phyloP scores from a whole-genome alignment of 1,140 invertebrate genomes.

The Dreissena polymorpha region DNA sequence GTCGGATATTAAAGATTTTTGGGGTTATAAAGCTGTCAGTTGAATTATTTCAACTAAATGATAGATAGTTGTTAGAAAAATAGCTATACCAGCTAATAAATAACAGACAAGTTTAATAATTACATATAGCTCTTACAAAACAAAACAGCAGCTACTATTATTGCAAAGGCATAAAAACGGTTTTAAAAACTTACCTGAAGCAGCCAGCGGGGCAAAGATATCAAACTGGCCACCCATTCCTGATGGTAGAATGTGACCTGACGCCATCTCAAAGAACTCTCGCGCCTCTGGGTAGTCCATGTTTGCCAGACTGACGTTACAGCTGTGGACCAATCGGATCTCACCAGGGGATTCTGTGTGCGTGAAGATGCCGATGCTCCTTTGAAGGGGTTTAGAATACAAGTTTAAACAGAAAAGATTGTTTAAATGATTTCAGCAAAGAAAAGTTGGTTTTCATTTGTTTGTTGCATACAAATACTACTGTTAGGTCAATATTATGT shows the following conservation, averaged over 20 bases:
- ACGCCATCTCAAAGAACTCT: slow-evolving; percentile 73
- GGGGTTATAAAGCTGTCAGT: too few relatives aligned
- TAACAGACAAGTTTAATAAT: too few relatives aligned
- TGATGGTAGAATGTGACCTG: slow-evolving; percentile 64
- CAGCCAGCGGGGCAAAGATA: slow-evolving; percentile 73
- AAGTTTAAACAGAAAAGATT: too few relatives aligned
- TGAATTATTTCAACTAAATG: too few relatives aligned
- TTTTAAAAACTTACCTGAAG: slow-evolving; percentile 66
- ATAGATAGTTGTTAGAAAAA: too few relatives aligned
- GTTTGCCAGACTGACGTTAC: slow-evolving; percentile 69
- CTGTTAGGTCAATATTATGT: too few relatives aligned
- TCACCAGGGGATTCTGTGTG: slow-evolving; percentile 73
- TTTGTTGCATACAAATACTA: too few relatives aligned
- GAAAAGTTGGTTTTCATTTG: too few relatives aligned
- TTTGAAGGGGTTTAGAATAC: slow-evolving; percentile 30
- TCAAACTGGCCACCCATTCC: slow-evolving; percentile 75
- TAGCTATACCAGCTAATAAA: too few relatives aligned
- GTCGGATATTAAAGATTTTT: too few relatives aligned
- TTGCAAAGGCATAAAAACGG: neutral
- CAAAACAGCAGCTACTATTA: neutral
- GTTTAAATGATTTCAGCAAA: too few relatives aligned
- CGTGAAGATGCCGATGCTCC: slow-evolving; percentile 76
- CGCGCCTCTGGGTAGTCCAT: slow-evolving; percentile 63
- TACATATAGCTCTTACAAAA: too few relatives aligned
- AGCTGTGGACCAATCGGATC: slow-evolving; percentile 71